Percentiles rank a stretch among this genome's conserved stretches.
phyloP scores from a whole-genome alignment of 2,113 vertebrate genomes.

The Pterocles gutturalis region DNA sequence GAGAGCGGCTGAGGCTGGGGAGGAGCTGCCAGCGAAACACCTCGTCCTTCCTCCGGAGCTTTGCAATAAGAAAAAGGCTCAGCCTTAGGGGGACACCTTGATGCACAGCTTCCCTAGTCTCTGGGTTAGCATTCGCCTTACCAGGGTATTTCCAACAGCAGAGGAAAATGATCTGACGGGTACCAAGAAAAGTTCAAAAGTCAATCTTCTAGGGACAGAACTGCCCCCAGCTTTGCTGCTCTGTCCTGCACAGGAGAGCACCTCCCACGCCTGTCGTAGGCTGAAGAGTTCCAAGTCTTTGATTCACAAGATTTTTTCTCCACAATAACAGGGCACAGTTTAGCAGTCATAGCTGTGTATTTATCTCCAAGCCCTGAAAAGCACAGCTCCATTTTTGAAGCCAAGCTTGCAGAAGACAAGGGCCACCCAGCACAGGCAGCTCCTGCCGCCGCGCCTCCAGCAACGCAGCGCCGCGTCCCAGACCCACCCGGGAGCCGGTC shows the following conservation, averaged over 20 bases:
- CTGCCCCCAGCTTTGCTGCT: rapidly evolving
- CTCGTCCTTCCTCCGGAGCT: neutral
- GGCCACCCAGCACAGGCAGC: too few relatives aligned
- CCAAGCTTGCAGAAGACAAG: neutral
- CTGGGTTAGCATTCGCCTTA: neutral
- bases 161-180: neutral
- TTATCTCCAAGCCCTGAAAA: neutral
- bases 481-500: too few relatives aligned
- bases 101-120: neutral
- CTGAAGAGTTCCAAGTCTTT: neutral
- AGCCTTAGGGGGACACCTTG: neutral
- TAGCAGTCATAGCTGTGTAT: neutral
- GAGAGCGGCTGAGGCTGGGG: neutral
- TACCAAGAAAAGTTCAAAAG: neutral
- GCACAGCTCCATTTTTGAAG: neutral
- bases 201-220: neutral
- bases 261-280: rapidly evolving
- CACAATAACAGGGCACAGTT: neutral
- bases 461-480: too few relatives aligned
- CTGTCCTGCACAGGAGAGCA: neutral
- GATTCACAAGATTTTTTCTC: neutral
- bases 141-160: neutral
- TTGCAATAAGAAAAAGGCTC: neutral
- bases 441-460: too few relatives aligned
- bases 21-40: neutral